Base-by-base conservation (phyloP, 2,113 vertebrate species). In the Gobius niger region DNA sequence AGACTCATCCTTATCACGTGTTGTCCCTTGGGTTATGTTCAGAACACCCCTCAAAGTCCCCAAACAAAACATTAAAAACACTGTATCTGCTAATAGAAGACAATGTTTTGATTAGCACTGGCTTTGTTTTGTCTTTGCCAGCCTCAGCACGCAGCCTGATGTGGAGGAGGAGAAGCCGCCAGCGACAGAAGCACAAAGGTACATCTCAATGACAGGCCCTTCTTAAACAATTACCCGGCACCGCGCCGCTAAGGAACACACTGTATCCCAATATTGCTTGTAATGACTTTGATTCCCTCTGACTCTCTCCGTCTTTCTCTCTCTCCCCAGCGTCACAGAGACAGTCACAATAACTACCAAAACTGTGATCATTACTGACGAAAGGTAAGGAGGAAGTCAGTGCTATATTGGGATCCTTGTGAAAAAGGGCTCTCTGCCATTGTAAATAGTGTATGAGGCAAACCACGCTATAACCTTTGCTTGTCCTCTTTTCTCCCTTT, bases 371-470 rank as follows among this genome's bases (percentile, higher is more conserved):
- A 68, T 77, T 73, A 75, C 79, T 73, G 70, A 83, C 53, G 76
- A 72, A 73, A 82, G 82, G 81, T 84, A 87, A 14, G 65, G 53
- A 13, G 15, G 49, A 65, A 51, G 44, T 57, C 70, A 47, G 41
- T 42, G 12, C 79, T 70, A 59, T 76, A 78, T 76, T 82, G 68
- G 73, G 72, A 68, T 65, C 78, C 65, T 63, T 83, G 79, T 65
- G 61, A 85, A 69, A 70, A 67, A 49, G 70, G 47, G 72, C 62
- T 70, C 75, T 67, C 47, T 66, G 53, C 24, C 50, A 44, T 57
- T 57, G 70, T 88, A 84, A 91, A 90, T 89, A 84, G 66, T 89
- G 75, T 65, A 84, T 87, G 86, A 87, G 88, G 77, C 73, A 68
- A 80, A 73, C 71, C 72, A 75, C 77, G 13, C 67, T 83, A 34